Conservation (phyloP, 2,888 invertebrate genomes). For the Marronus borbonicus region DNA sequence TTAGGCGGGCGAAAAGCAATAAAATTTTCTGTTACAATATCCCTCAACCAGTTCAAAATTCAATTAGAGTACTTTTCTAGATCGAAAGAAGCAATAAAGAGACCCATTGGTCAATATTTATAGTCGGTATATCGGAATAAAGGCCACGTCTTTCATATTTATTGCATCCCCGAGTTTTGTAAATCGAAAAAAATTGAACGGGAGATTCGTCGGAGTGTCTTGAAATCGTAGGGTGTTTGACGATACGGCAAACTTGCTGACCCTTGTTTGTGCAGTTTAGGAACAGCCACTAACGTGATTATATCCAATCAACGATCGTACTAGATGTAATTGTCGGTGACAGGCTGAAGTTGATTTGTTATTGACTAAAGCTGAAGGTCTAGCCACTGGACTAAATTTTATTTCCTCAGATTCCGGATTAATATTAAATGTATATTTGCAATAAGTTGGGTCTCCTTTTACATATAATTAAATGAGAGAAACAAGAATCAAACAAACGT, state of each 20-base stretch:
- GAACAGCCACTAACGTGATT: conserved; percentile 69
- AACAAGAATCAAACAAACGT: conserved; percentile 10
- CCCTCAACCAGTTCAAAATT: conserved; percentile 1
- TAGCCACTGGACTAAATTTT: conserved; percentile 14
- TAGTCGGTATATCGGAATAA: conserved; percentile 25
- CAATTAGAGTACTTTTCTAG: neutral
- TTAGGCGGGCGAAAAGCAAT: neutral
- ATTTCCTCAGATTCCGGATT: neutral
- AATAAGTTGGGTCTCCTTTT: too few species aligned
- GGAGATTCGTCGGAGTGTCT: neutral
- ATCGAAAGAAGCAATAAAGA: conserved; percentile 27
- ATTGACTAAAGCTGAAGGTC: conserved; percentile 63
- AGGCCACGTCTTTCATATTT: conserved; percentile 28
- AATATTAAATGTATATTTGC: neutral
- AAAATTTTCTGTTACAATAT: neutral
- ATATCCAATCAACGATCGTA: conserved; percentile 69
- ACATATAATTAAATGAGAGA: neutral
- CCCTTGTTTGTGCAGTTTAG: conserved; percentile 69
- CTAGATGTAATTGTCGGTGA: conserved; percentile 68
- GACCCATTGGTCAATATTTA: conserved; percentile 38
- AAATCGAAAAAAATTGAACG: conserved; percentile 27
- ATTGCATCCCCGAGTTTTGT: conserved; percentile 3
- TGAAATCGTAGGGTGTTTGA: conserved; percentile 34
- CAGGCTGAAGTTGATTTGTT: conserved; percentile 66
- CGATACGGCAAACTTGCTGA: conserved; percentile 60